Percentiles rank a stretch among this genome's conserved stretches.
These are phyloP conservation scores for Koerneria pararmatus DNA, from an alignment of 2,888 invertebrate species.

Conservation along the genomic window DNA sequence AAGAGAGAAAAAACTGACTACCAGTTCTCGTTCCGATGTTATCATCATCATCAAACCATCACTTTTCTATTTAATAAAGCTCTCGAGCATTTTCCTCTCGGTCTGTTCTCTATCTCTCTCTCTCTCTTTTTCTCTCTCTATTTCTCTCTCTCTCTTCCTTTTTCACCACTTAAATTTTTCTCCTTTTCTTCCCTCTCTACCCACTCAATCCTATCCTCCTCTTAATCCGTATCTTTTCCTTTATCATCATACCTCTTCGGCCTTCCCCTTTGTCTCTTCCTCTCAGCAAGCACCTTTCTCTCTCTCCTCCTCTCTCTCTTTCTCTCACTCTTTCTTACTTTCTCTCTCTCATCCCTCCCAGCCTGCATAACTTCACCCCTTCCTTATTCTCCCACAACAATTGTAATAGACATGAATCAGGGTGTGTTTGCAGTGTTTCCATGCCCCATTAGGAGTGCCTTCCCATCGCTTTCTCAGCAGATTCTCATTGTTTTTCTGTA, in stretches of 20 bases:
- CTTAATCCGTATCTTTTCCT: slow-evolving; percentile 5
- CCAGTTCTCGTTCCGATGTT: neutral
- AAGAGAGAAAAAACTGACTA: slow-evolving; percentile 3
- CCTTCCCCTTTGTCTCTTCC: neutral
- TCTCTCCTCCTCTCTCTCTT: neutral
- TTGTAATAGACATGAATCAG: too few relatives aligned
- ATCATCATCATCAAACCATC: too few relatives aligned
- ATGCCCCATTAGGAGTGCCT: too few relatives aligned
- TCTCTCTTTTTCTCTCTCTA: neutral
- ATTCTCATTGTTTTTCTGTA: too few relatives aligned
- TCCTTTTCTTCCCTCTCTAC: neutral
- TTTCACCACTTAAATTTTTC: neutral
- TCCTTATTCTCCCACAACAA: too few relatives aligned
- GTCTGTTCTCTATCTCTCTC: neutral
- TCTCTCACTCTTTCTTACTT: neutral
- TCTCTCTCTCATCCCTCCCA: neutral
- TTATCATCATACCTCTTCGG: neutral
- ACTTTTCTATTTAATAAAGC: slow-evolving; percentile 4
- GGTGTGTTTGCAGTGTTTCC: too few relatives aligned
- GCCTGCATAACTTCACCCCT: neutral
- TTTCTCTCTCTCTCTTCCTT: neutral
- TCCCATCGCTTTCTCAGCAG: too few relatives aligned
- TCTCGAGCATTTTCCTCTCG: slow-evolving; percentile 1
- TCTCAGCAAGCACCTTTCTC: neutral
- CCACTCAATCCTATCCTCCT: neutral